Base-by-base conservation (phyloP, 2,888 invertebrate species). In the Metallyticus violacea region DNA sequence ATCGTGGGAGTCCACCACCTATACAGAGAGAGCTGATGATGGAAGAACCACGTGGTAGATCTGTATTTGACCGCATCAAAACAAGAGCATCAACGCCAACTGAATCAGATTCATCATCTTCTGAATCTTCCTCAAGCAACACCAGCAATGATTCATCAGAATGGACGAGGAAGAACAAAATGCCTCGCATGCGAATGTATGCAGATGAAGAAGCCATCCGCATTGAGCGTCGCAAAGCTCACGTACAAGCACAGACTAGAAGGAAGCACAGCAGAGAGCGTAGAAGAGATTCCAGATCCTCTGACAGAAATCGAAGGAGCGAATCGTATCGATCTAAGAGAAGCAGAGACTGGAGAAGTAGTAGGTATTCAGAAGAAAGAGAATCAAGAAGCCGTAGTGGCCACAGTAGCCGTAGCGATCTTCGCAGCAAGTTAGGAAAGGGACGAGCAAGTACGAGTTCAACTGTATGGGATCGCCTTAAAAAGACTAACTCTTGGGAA, bases 171-270 rank as follows among this genome's bases (percentile, higher is more conserved):
- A 94, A 94, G 90, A 94, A 93, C 84, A 96, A 96, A 92, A 91
- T 94, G 81, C 95, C 96, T 7, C 92, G 96, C 89, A 97, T 97
- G 97, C 93, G 96, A 89, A 97, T 97, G 97, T 96, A 96, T 91
- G 97, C 97, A n/a, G 97, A 97, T 91, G 97, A 97, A 90, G 96
- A 96, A 91, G 96, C 96, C 91, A 94, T 94, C 86, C 95, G 94
- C 90, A 91, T 93, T 28, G 92, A 93, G 88, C 91, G 90, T 87
- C 90, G 91, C 26, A 90, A 90, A 27, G 89, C 89, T 0, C 40
- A 86, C 77, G 86, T 82, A 80, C 78, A 62, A 26, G 84, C 30
- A 78, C 62, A 81, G 26, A 76, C 40, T 40, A 78, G 85, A 85
- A 85, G 40, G 25, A 78, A 77, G n/a, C 30, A 27, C 25, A 77